A percentile compares a stretch with the other conserved stretches of the same genome.
Evolutionary conservation across 2,888 invertebrate species (phyloP).

Genomic region (Mythimna vitellina): DNA sequence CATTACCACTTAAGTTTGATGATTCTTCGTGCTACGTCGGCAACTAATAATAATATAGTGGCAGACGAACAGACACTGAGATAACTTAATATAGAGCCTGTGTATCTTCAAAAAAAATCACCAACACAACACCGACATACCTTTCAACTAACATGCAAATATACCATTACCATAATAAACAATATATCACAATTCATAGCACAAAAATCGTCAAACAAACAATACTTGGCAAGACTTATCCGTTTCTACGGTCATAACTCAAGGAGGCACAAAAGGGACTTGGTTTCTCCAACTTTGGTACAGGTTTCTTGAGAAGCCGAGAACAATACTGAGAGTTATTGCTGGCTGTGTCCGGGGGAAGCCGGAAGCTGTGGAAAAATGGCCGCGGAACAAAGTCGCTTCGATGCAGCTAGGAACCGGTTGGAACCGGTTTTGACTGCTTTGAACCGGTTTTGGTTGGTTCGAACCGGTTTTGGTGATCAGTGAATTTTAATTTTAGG

Average conservation of each 20-base stretch:
- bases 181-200: conserved; percentile 61
- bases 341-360: conserved; percentile 75
- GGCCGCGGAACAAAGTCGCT: conserved; percentile 55
- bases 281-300: conserved; percentile 69
- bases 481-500: not conserved
- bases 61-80: too few relatives aligned
- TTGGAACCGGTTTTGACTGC: conserved; percentile 36
- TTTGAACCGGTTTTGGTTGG: conserved; percentile 35
- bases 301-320: conserved; percentile 75
- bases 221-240: conserved; percentile 77
- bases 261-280: conserved; percentile 73
- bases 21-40: too few relatives aligned
- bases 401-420: conserved; percentile 54
- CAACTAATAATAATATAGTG: too few relatives aligned
- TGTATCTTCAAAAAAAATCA: not conserved
- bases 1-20: too few relatives aligned
- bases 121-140: not conserved
- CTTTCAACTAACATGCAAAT: conserved; percentile 27
- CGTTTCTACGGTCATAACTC: conserved; percentile 78
- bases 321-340: conserved; percentile 83
- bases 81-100: not conserved
- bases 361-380: conserved; percentile 76
- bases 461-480: conserved; percentile 20
- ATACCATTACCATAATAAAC: conserved; percentile 52
- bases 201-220: conserved; percentile 79